phyloP scores from a whole-genome alignment of 2,797 vertebrate species.

The Picus viridis region DNA sequence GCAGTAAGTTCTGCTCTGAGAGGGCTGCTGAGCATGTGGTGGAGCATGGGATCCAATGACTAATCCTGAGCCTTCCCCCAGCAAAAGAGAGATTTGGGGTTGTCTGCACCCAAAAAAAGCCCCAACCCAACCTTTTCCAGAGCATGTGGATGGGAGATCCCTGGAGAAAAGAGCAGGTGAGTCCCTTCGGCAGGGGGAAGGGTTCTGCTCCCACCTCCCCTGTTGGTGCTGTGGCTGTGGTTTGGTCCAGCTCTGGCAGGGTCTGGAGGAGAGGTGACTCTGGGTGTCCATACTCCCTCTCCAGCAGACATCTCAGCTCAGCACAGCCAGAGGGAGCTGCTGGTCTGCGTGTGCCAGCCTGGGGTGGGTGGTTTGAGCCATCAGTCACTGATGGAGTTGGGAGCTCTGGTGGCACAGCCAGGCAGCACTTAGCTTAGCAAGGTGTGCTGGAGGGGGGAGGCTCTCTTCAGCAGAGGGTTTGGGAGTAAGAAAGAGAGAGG shows the following conservation, averaged over 20 bases:
- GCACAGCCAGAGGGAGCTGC: background rate
- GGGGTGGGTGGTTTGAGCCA: background rate
- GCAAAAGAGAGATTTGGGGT: background rate
- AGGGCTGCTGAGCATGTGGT: background rate
- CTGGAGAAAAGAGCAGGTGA: slow-evolving; percentile 20
- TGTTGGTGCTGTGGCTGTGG: background rate
- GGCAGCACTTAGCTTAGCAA: background rate
- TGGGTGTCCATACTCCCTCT: background rate
- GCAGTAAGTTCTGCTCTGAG: background rate
- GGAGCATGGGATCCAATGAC: background rate
- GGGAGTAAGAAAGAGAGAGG: background rate
- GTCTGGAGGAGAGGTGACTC: background rate
- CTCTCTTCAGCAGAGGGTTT: background rate
- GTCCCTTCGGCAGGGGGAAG: background rate
- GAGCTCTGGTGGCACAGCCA: background rate
- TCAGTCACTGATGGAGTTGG: background rate
- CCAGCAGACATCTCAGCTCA: background rate
- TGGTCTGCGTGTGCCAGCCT: background rate
- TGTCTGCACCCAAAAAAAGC: background rate
- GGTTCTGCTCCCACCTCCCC: background rate
- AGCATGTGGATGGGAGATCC: background rate
- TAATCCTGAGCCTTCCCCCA: background rate
- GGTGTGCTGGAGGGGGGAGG: background rate
- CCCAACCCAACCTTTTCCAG: background rate
- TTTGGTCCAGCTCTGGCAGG: background rate